Conservation (phyloP, 2,113 vertebrate species). For the Gobio gobio region DNA sequence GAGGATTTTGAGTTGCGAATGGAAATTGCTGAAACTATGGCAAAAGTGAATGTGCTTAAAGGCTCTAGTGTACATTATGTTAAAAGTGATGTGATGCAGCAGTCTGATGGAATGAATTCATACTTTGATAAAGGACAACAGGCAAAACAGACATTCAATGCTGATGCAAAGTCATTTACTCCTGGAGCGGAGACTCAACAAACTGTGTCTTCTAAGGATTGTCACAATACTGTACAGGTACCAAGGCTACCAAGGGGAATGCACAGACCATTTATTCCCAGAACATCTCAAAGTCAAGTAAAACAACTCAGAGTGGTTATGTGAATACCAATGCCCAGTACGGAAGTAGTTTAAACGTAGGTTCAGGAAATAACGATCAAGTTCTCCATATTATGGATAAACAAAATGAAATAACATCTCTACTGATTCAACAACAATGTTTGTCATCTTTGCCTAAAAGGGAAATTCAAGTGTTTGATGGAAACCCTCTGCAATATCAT, state of each 20-base stretch:
- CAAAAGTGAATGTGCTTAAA: not conserved
- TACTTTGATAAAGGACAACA: not conserved
- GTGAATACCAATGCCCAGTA: not conserved
- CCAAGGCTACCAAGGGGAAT: not conserved
- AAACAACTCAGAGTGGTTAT: not conserved
- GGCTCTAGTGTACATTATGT: not conserved
- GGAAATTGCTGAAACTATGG: constrained; percentile 2
- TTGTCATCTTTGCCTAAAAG: not conserved
- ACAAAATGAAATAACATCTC: not conserved
- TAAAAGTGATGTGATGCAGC: not conserved
- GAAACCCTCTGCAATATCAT: not conserved
- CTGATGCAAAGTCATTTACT: constrained; percentile 15
- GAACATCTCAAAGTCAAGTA: not conserved
- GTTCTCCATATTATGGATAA: constrained; percentile 4
- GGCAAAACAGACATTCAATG: not conserved
- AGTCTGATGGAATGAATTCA: not conserved
- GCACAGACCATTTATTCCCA: not conserved
- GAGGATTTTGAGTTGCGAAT: constrained; percentile 5
- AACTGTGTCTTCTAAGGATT: not conserved
- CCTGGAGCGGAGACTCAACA: not conserved
- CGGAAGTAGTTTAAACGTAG: not conserved
- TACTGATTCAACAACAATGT: not conserved
- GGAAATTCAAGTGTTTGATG: constrained; percentile 7
- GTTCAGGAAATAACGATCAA: not conserved
- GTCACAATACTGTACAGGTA: too few species aligned